A percentile compares a stretch with the other conserved stretches of the same genome.
phyloP scores from a whole-genome alignment of 2,888 invertebrate species.

The Ashinkailepas kermadecensis region DNA sequence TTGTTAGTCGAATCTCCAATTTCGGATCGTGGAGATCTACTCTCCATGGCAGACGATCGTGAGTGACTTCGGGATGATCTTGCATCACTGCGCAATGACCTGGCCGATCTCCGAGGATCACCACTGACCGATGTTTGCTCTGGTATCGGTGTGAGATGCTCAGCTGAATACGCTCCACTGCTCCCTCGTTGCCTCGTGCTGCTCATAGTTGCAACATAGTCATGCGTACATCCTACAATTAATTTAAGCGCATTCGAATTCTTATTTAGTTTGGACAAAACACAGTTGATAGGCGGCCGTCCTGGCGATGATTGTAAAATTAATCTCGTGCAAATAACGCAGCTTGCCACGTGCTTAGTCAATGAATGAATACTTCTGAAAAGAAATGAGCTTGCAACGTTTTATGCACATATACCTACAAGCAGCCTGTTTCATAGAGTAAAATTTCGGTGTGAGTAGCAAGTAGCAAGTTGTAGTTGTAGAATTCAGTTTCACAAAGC shows the following conservation, averaged over 20 bases:
- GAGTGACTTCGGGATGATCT: conserved; percentile 8
- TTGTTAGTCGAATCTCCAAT: background rate
- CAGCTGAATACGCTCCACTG: background rate
- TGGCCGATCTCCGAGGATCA: background rate
- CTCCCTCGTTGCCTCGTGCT: background rate
- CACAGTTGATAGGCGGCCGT: background rate
- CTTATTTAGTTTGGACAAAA: background rate
- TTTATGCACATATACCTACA: background rate
- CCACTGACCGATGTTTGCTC: background rate
- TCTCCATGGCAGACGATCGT: background rate
- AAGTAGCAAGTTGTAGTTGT: background rate
- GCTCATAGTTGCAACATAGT: background rate
- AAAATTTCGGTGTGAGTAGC: no score
- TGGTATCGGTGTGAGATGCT: background rate
- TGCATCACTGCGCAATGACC: conserved; percentile 1
- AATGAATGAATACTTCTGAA: background rate
- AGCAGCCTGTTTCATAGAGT: background rate
- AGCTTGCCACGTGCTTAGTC: background rate
- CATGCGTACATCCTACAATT: background rate
- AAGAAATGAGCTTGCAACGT: background rate
- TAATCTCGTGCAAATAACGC: background rate
- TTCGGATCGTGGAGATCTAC: background rate
- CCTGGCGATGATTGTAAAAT: background rate
- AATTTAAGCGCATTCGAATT: background rate
- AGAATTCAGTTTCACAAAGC: background rate